Conservation (phyloP, 2,113 vertebrate species). For the Brachirus orientalis region DNA sequence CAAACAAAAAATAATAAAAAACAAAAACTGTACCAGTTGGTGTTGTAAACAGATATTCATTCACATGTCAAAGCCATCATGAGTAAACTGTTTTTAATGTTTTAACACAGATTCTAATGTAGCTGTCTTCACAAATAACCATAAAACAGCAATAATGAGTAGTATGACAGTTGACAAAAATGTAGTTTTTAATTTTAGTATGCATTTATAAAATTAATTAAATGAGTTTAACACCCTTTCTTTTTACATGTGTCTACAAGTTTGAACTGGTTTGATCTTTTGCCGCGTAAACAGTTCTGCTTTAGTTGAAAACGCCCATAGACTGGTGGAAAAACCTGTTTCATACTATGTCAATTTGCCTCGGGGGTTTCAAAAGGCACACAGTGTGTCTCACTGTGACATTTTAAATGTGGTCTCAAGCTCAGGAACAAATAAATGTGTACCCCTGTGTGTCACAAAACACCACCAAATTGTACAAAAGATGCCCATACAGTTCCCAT, state of each 20-base stretch:
- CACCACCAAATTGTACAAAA: conserved; percentile 35
- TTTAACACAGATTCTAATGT: conserved; percentile 17
- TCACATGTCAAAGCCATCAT: not conserved
- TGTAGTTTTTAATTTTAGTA: conserved; percentile 28
- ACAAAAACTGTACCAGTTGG: no score
- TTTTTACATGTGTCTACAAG: conserved; percentile 17
- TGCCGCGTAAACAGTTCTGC: conserved; percentile 23
- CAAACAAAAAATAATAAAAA: no score
- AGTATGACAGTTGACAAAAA: conserved; percentile 18
- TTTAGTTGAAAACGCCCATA: conserved; percentile 24
- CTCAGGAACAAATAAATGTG: conserved; percentile 10
- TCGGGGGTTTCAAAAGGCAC: conserved; percentile 9
- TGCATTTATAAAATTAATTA: conserved; percentile 10
- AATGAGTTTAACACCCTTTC: conserved; percentile 10
- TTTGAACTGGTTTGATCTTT: conserved; percentile 59
- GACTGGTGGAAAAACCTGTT: conserved; percentile 62
- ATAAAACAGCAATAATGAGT: no score
- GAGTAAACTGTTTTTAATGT: not conserved
- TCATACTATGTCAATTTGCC: conserved; percentile 30
- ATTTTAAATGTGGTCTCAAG: conserved; percentile 34
- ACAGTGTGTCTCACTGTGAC: conserved; percentile 14
- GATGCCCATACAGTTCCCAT: no score
- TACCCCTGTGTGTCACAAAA: conserved; percentile 31
- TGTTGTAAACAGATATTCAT: no score
- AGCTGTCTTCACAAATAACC: conserved; percentile 20